Conservation (phyloP, 35 echinoderm and acorn worm species). For the Apostichopus parvimensis region DNA sequence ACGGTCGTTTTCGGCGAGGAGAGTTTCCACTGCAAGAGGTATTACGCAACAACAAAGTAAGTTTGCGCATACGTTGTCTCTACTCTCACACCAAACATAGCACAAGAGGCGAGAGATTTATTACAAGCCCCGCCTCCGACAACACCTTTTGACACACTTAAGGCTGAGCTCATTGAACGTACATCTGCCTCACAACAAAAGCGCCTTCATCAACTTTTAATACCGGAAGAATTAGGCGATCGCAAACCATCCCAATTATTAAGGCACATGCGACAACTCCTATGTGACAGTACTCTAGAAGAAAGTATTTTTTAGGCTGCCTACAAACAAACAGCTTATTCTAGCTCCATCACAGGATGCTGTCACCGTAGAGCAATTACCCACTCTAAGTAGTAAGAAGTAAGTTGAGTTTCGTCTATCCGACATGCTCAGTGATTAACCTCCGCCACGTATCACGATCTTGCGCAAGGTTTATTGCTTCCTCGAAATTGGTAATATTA, state of each 20-base stretch:
- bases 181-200: not conserved
- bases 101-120: not conserved
- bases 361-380: not conserved
- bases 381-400: too few relatives aligned
- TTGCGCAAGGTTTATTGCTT: too few relatives aligned
- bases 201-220: not conserved
- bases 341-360: constrained; percentile 11
- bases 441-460: too few relatives aligned
- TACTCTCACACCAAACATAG: not conserved
- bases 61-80: not conserved
- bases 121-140: not conserved
- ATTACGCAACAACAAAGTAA: not conserved
- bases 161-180: not conserved
- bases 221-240: not conserved
- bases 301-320: not conserved
- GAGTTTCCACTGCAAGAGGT: not conserved
- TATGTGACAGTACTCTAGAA: not conserved
- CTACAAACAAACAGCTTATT: constrained; percentile 5
- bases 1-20: too few relatives aligned
- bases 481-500: too few relatives aligned
- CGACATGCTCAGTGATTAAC: too few relatives aligned
- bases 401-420: too few relatives aligned
- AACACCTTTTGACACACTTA: not conserved
- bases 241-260: not conserved
- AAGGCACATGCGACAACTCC: not conserved